These are phyloP conservation scores for Luehdorfia chinensis DNA, from an alignment of 1,140 invertebrate species.

Conservation along the genomic window DNA sequence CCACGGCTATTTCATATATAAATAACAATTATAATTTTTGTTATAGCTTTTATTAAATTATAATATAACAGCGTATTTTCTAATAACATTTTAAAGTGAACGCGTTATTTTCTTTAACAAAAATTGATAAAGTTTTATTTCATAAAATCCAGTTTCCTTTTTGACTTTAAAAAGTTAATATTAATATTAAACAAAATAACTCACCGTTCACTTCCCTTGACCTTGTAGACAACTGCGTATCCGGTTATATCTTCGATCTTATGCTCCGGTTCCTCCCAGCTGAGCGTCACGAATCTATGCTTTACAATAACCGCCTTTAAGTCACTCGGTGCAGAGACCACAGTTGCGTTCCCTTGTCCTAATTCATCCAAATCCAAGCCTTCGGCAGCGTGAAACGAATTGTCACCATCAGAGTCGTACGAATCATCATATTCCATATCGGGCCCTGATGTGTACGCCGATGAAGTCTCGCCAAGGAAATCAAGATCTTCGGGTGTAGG, in stretches of 20 bases:
- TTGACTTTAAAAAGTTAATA: too few species aligned
- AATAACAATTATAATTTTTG: too few species aligned
- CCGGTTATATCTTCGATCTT: slow-evolving; percentile 42
- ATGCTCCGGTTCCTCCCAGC: slow-evolving; percentile 51
- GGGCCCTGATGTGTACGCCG: slow-evolving; percentile 59
- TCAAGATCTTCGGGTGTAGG: slow-evolving; percentile 50
- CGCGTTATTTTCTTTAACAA: too few species aligned
- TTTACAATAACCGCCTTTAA: slow-evolving; percentile 61
- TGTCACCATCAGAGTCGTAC: slow-evolving; percentile 27
- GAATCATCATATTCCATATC: slow-evolving; percentile 34
- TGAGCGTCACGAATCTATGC: slow-evolving; percentile 64
- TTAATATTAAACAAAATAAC: too few species aligned
- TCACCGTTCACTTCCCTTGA: slow-evolving; percentile 61
- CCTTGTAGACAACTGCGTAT: slow-evolving; percentile 53
- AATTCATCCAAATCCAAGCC: slow-evolving; percentile 34
- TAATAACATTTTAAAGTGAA: too few species aligned
- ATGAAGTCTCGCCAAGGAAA: slow-evolving; percentile 73
- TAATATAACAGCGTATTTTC: too few species aligned
- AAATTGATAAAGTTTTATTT: too few species aligned
- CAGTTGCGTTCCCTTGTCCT: slow-evolving; percentile 34
- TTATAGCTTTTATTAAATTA: too few species aligned
- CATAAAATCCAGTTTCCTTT: too few species aligned
- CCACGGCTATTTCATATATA: too few species aligned
- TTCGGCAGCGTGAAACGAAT: slow-evolving; percentile 51
- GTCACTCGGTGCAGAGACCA: slow-evolving; percentile 38